A percentile compares a stretch with the other conserved stretches of the same genome.
Evolutionary conservation across 37 sponge, comb jelly and placozoan genomes (phyloP).

Genomic region (Cliona cf. orientalis): DNA sequence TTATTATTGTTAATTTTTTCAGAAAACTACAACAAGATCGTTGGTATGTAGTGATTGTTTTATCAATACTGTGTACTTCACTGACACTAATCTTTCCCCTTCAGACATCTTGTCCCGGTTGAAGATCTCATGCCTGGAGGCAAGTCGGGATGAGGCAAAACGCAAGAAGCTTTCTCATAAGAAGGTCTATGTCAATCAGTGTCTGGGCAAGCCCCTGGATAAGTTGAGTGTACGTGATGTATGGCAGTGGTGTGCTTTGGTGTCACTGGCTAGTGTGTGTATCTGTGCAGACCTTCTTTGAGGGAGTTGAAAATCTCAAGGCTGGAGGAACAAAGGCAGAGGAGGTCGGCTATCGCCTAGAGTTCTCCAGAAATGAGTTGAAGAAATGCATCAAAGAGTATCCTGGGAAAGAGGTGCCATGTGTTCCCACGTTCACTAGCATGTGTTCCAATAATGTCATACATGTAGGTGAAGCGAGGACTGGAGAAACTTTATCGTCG

Average conservation of each 20-base stretch:
- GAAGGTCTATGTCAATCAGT: constrained; percentile 65
- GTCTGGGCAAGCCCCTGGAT: constrained; percentile 88
- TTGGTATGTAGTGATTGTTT: constrained; percentile 38
- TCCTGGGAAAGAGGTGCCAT: constrained; percentile 95
- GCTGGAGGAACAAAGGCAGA: constrained; percentile 83
- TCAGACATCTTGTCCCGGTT: constrained; percentile 73
- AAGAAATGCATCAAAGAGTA: constrained; percentile 81
- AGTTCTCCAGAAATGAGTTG: constrained; percentile 77
- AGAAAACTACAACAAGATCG: constrained; percentile 90
- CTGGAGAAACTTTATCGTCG: constrained; percentile 85
- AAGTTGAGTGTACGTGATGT: constrained; percentile 81
- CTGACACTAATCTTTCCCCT: background rate
- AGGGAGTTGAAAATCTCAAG: constrained; percentile 80
- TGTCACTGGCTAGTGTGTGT: background rate
- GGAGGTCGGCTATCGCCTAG: constrained; percentile 86
- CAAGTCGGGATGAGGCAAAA: constrained; percentile 75
- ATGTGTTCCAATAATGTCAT: no score
- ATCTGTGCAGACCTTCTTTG: constrained; percentile 79
- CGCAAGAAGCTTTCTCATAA: constrained; percentile 60
- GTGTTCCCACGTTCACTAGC: background rate
- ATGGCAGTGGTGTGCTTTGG: background rate
- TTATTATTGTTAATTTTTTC: no score
- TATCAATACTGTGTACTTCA: background rate
- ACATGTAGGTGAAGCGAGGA: constrained; percentile 92
- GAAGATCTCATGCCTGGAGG: constrained; percentile 82